A percentile compares a stretch with the other conserved stretches of the same genome.
Conservation (phyloP, 2,797 vertebrate species). For the Girardinus metallicus region DNA sequence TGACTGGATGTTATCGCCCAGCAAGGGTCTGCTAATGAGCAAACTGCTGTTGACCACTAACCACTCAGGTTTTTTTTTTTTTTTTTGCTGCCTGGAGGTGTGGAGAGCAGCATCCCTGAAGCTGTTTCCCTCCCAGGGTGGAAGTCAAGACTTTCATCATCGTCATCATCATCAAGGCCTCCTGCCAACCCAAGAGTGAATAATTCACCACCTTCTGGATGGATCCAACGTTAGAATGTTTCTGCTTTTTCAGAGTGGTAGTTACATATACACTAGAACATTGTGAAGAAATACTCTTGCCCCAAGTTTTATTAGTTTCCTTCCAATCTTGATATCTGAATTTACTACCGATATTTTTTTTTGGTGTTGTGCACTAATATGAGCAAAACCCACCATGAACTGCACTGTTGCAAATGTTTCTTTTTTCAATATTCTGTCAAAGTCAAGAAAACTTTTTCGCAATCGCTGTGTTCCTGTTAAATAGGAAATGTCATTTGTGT, state of each 20-base stretch:
- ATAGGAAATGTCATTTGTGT: too few species aligned
- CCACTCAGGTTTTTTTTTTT: slow-evolving; percentile 35
- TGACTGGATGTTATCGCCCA: slow-evolving; percentile 71
- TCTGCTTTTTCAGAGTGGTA: slow-evolving; percentile 37
- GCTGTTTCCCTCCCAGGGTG: slow-evolving; percentile 64
- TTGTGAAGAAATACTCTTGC: not conserved
- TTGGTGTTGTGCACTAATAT: not conserved
- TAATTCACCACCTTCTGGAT: slow-evolving; percentile 80
- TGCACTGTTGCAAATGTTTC: not conserved
- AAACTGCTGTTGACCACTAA: slow-evolving; percentile 69
- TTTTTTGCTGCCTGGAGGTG: slow-evolving; percentile 24
- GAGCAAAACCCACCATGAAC: not conserved
- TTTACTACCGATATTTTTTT: not conserved
- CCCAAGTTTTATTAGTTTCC: not conserved
- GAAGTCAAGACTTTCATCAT: slow-evolving; percentile 76
- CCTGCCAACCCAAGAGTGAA: slow-evolving; percentile 74
- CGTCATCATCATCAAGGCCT: slow-evolving; percentile 64
- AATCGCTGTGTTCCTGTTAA: too few species aligned
- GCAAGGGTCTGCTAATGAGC: slow-evolving; percentile 68
- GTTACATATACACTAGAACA: slow-evolving; percentile 10
- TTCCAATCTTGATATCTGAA: not conserved
- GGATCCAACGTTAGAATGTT: slow-evolving; percentile 57
- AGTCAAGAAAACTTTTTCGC: too few species aligned
- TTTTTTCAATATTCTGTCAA: not conserved
- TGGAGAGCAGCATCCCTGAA: slow-evolving; percentile 46